These are phyloP conservation scores for Carollia perspicillata DNA, from an alignment of 2,113 vertebrate species.

Conservation along the genomic window DNA sequence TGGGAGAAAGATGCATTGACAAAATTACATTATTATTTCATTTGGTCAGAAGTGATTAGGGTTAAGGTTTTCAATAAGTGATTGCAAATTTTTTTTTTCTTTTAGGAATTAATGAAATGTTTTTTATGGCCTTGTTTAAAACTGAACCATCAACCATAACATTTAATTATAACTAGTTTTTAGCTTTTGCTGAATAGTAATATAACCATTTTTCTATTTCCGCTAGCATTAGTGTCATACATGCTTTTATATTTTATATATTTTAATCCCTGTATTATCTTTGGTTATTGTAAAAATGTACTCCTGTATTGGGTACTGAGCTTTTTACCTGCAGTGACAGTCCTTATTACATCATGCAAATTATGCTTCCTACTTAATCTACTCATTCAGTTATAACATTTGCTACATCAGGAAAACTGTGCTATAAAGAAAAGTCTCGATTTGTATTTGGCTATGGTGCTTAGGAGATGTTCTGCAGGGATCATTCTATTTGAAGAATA, in stretches of 20 bases:
- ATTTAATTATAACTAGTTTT: background rate
- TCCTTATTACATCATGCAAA: background rate
- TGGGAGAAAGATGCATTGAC: background rate
- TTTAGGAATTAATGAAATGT: background rate
- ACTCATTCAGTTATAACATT: background rate
- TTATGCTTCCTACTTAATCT: background rate
- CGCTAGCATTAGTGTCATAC: background rate
- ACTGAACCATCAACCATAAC: background rate
- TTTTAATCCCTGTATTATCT: background rate
- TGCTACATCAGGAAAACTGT: background rate
- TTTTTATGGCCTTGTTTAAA: background rate
- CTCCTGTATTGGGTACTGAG: background rate
- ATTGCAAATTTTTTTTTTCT: background rate
- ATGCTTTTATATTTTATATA: background rate
- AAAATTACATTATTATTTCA: conserved; percentile 5
- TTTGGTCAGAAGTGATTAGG: background rate
- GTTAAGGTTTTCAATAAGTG: background rate
- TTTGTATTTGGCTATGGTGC: background rate
- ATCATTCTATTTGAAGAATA: background rate
- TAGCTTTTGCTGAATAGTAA: background rate
- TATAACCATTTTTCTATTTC: background rate
- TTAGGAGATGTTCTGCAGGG: background rate
- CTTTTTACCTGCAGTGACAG: background rate
- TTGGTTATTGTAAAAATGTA: background rate
- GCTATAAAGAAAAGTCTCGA: background rate